Conservation (phyloP, 2,888 invertebrate genomes). For the Aethes cnicana region DNA sequence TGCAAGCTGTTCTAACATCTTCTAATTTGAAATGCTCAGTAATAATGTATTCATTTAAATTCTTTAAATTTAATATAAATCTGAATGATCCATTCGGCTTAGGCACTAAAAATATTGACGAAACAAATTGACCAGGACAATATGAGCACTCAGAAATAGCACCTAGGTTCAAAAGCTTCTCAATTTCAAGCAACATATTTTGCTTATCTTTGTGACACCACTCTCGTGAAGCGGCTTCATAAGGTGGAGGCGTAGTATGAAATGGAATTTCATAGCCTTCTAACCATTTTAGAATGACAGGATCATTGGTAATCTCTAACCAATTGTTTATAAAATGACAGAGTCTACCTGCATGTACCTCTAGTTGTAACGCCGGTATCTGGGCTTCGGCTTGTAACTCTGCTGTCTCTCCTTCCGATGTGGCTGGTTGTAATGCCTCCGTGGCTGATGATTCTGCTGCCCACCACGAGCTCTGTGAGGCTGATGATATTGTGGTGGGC, state of each 20-base stretch:
- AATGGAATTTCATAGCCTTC: neutral
- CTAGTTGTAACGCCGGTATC: neutral
- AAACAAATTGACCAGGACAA: neutral
- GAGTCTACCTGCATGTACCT: slow-evolving; percentile 6
- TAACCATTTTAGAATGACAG: neutral
- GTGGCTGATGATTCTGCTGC: neutral
- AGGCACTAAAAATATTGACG: neutral
- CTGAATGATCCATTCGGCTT: neutral
- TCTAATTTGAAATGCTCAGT: neutral
- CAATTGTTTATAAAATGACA: neutral
- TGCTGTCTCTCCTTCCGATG: neutral
- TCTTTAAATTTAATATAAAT: neutral
- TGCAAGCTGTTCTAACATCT: neutral
- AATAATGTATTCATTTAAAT: neutral
- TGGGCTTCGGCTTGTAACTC: neutral
- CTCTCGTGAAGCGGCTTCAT: neutral
- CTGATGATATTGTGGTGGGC: neutral
- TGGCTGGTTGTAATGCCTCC: slow-evolving; percentile 1
- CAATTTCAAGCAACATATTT: neutral
- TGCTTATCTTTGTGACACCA: neutral
- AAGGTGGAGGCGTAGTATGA: slow-evolving; percentile 2
- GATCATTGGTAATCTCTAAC: neutral
- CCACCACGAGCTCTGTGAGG: too few species aligned
- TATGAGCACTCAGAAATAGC: neutral
- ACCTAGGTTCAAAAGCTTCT: neutral